These are phyloP conservation scores for Arremon aurantiirostris DNA, from an alignment of 2,797 vertebrate species.

Conservation along the genomic window DNA sequence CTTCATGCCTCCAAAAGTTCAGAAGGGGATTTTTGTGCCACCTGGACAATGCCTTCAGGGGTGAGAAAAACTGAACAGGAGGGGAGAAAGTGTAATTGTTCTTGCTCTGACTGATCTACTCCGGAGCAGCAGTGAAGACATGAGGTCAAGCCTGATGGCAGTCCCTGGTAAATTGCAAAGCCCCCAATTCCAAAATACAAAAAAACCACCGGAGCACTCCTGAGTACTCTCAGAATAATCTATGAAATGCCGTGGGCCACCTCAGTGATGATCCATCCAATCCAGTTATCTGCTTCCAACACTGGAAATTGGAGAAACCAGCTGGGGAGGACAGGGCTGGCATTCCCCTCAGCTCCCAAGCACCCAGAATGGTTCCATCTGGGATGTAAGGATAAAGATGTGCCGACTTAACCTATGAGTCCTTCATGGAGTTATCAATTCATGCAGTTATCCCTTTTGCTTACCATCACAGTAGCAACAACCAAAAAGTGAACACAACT, in stretches of 20 bases:
- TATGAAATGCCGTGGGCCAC: background rate
- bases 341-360: background rate
- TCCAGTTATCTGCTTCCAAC: background rate
- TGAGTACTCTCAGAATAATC: background rate
- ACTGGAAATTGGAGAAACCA: background rate
- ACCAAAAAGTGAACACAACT: background rate
- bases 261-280: accelerated
- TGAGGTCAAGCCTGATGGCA: background rate
- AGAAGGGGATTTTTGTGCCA: background rate
- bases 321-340: no score
- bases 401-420: no score
- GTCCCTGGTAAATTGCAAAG: background rate
- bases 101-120: background rate
- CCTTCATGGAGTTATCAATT: background rate
- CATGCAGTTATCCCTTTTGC: background rate
- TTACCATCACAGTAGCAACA: background rate
- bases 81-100: background rate
- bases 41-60: background rate
- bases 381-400: no score
- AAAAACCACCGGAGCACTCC: accelerated
- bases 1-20: background rate
- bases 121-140: background rate
- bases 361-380: accelerated
- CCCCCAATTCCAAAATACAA: background rate
- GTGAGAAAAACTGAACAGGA: background rate